Percentiles rank a stretch among this genome's conserved stretches.
Conservation (phyloP, 2,113 vertebrate species). For the Nymphicus hollandicus region DNA sequence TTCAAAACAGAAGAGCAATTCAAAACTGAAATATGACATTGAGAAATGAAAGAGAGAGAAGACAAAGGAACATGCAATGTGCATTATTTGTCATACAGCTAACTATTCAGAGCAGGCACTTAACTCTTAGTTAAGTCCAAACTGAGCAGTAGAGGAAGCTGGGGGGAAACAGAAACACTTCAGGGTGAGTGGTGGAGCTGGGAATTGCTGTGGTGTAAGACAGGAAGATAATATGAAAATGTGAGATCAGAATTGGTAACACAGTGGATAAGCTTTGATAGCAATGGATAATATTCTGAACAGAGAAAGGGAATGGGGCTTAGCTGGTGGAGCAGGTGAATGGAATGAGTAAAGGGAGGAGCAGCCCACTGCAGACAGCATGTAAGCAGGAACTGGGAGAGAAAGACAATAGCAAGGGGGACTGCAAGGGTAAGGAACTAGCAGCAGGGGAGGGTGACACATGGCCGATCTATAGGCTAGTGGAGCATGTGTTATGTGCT, state of each 20-base stretch:
- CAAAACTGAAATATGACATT: not conserved
- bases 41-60: not conserved
- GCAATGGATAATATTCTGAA: not conserved
- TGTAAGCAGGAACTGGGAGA: not conserved
- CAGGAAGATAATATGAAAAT: not conserved
- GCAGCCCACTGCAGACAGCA: not conserved
- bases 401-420: not conserved
- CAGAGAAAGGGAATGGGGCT: not conserved
- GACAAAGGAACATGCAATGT: not conserved
- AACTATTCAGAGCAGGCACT: not conserved
- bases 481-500: not conserved
- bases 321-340: not conserved
- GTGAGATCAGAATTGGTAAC: not conserved
- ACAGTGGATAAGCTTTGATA: not conserved
- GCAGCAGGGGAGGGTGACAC: not conserved
- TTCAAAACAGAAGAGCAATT: not conserved
- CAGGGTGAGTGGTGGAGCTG: not conserved
- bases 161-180: not conserved
- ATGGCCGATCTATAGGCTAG: not conserved
- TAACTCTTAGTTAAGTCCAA: not conserved
- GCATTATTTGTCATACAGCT: not conserved
- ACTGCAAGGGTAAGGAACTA: not conserved
- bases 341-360: not conserved
- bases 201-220: not conserved
- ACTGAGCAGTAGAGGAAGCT: not conserved